A percentile compares a stretch with the other conserved stretches of the same genome.
Conservation (phyloP, 2,797 vertebrate species). For the Loriculus beryllinus region DNA sequence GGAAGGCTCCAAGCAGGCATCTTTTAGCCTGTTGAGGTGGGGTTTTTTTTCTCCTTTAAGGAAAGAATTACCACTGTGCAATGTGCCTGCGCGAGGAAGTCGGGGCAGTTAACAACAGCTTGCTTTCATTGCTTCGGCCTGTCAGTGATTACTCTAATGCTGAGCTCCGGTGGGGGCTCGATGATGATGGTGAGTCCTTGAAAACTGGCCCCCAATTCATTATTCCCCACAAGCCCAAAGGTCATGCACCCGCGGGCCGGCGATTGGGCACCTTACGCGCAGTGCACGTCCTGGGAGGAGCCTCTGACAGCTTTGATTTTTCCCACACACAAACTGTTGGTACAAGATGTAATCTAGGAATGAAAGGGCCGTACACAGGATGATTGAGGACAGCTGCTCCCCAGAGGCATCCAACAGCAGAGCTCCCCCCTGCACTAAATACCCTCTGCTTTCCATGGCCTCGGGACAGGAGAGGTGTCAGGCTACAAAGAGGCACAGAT, state of each 20-base stretch:
- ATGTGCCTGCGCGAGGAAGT: background rate
- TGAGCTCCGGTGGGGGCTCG: slow-evolving; percentile 35
- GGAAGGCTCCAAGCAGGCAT: background rate
- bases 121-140: slow-evolving; percentile 25
- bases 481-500: slow-evolving; percentile 46
- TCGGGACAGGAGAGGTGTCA: slow-evolving; percentile 35
- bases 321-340: slow-evolving; percentile 66
- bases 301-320: slow-evolving; percentile 68
- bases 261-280: slow-evolving; percentile 67
- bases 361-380: background rate
- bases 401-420: background rate
- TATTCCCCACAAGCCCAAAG: slow-evolving; percentile 43
- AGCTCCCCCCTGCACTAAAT: background rate
- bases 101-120: background rate
- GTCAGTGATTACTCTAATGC: slow-evolving; percentile 11
- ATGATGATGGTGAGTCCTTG: slow-evolving; percentile 22
- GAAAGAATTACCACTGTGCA: background rate
- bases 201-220: slow-evolving; percentile 64
- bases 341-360: slow-evolving; percentile 58
- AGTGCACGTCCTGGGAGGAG: slow-evolving; percentile 46
- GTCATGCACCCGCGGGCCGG: slow-evolving; percentile 15
- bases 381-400: slow-evolving; percentile 56
- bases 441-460: slow-evolving; percentile 19
- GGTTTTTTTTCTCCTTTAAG: background rate
- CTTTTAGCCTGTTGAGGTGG: background rate